Percentiles rank a stretch among this genome's conserved stretches.
Conservation (phyloP, 2,797 vertebrate genomes). For the Sebastes taczanowskii region DNA sequence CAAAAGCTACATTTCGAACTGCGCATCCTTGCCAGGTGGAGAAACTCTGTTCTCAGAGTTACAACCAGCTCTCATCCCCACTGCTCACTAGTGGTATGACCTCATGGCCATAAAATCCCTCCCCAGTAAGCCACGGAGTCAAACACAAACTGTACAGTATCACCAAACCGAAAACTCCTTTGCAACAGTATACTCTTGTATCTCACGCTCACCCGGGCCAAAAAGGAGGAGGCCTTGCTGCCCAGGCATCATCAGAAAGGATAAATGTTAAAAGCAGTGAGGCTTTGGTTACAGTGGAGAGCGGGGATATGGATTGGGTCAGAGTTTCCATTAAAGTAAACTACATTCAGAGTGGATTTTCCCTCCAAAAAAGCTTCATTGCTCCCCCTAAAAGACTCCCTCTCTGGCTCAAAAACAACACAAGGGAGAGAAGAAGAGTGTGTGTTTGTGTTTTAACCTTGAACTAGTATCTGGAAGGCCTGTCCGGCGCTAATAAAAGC, state of each 20-base stretch:
- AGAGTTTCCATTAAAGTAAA: constrained; percentile 70
- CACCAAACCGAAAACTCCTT: constrained; percentile 4
- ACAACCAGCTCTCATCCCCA: constrained; percentile 17
- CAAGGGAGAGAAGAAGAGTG: not conserved
- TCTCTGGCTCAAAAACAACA: constrained; percentile 32
- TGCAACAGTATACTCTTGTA: not conserved
- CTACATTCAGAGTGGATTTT: constrained; percentile 30
- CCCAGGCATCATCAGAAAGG: constrained; percentile 36
- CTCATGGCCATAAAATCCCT: constrained; percentile 60
- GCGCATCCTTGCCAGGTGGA: constrained; percentile 24
- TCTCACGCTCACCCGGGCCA: constrained; percentile 5
- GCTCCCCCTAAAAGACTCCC: constrained; percentile 17
- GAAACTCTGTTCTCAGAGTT: constrained; percentile 18
- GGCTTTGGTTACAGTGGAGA: constrained; percentile 46
- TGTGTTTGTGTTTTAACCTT: constrained; percentile 68
- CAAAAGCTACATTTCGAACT: constrained; percentile 6
- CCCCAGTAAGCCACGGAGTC: constrained; percentile 9
- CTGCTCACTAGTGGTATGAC: constrained; percentile 53
- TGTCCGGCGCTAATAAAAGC: constrained; percentile 70
- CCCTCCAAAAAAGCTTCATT: constrained; percentile 11
- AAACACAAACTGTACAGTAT: not conserved
- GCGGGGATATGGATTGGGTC: constrained; percentile 48
- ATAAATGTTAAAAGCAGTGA: constrained; percentile 40
- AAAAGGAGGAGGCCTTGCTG: not conserved
- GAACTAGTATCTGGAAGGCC: constrained; percentile 62